phyloP scores from a whole-genome alignment of 2,113 vertebrate species.

The Aegithalos caudatus region DNA sequence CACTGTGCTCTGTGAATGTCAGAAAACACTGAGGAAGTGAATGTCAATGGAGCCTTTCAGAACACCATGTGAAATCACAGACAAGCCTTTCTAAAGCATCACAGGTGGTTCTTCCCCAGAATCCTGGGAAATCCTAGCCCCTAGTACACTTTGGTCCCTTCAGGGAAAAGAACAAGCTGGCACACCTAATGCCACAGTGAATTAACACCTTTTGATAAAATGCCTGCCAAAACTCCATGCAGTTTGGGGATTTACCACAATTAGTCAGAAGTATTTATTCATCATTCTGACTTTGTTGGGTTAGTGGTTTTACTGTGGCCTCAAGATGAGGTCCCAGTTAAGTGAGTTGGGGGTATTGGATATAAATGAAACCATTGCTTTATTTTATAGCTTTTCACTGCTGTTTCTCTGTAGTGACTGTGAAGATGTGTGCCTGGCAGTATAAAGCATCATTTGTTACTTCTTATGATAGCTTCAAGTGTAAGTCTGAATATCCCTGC shows the following conservation, averaged over 20 bases:
- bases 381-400: background rate
- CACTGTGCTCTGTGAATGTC: background rate
- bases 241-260: background rate
- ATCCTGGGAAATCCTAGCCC: background rate
- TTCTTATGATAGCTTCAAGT: background rate
- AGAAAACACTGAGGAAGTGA: background rate
- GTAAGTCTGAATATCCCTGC: background rate
- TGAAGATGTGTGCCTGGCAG: background rate
- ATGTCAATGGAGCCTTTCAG: background rate
- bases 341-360: background rate
- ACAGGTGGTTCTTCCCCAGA: background rate
- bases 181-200: background rate
- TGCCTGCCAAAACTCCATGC: background rate
- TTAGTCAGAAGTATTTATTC: background rate
- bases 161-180: fast-evolving
- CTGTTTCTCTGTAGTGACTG: background rate
- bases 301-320: background rate
- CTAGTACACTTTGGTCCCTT: background rate
- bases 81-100: background rate
- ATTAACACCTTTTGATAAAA: background rate
- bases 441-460: background rate
- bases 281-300: background rate
- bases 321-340: background rate
- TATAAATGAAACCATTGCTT: background rate
- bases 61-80: background rate